A percentile compares a stretch with the other conserved stretches of the same genome.
phyloP scores from a whole-genome alignment of 2,113 vertebrate genomes.

The Natator depressus region DNA sequence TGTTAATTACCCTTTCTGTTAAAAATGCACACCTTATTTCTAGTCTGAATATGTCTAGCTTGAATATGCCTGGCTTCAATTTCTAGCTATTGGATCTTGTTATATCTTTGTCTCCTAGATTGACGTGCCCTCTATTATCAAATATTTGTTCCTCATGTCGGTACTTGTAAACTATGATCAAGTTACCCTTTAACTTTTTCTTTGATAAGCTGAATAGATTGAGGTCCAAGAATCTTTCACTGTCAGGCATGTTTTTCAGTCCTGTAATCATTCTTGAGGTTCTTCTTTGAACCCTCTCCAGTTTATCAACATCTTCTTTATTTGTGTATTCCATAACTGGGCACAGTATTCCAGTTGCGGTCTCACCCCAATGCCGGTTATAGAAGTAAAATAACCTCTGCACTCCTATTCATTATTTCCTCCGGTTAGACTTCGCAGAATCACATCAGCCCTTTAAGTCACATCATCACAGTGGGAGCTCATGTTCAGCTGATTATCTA shows the following conservation, averaged over 20 bases:
- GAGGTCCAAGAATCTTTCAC: neutral
- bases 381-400: no score
- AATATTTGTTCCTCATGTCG: neutral
- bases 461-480: neutral
- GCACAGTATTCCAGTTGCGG: neutral
- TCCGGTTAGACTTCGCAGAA: no score
- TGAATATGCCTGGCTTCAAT: neutral
- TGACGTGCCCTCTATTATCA: neutral
- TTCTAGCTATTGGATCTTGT: neutral
- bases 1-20: no score
- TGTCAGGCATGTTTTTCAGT: neutral
- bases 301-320: neutral
- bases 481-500: accelerated
- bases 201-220: neutral
- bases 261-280: neutral
- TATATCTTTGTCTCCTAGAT: neutral
- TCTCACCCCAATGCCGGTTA: no score
- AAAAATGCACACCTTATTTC: neutral
- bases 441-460: no score
- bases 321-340: neutral
- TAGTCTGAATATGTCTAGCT: neutral
- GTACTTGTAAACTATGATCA: neutral
- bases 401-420: no score
- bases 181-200: neutral
- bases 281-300: neutral